phyloP scores from a whole-genome alignment of 1,140 invertebrate genomes.

The Ditylenchus dipsaci region DNA sequence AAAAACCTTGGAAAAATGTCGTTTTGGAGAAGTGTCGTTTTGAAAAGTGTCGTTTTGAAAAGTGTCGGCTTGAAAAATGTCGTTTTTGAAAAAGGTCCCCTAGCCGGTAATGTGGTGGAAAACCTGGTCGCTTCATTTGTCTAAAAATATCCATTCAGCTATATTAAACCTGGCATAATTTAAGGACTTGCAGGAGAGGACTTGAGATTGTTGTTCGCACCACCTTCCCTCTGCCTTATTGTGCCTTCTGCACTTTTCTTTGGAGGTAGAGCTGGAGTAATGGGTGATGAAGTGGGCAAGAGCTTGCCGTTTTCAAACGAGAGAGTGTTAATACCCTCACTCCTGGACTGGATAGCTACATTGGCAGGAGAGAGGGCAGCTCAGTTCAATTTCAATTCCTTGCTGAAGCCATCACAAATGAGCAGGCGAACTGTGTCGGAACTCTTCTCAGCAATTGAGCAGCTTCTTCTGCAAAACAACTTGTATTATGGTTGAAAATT shows the following conservation, averaged over 20 bases:
- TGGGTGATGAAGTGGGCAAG: constrained; percentile 9
- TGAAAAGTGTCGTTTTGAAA: no score
- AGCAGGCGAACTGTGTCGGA: constrained; percentile 76
- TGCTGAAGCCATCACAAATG: constrained; percentile 76
- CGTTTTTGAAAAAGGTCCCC: no score
- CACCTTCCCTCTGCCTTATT: neutral
- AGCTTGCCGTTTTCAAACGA: neutral
- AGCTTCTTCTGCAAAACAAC: constrained; percentile 70
- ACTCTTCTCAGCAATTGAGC: constrained; percentile 79
- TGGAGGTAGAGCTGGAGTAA: constrained; percentile 8
- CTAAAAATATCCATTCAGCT: constrained; percentile 4
- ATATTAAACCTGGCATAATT: neutral
- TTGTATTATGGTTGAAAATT: no score
- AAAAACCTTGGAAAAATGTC: no score
- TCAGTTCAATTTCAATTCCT: neutral
- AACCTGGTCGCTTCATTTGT: constrained; percentile 10
- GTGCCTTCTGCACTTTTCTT: neutral
- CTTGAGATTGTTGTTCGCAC: neutral
- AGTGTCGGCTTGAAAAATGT: no score
- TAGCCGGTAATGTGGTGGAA: constrained; percentile 15
- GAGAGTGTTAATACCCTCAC: neutral
- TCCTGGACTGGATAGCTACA: neutral
- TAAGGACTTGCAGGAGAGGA: neutral
- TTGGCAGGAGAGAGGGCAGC: neutral
- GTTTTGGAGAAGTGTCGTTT: no score